Conservation (phyloP, 1,140 invertebrate species). For the Akabosia matsudoensis region DNA sequence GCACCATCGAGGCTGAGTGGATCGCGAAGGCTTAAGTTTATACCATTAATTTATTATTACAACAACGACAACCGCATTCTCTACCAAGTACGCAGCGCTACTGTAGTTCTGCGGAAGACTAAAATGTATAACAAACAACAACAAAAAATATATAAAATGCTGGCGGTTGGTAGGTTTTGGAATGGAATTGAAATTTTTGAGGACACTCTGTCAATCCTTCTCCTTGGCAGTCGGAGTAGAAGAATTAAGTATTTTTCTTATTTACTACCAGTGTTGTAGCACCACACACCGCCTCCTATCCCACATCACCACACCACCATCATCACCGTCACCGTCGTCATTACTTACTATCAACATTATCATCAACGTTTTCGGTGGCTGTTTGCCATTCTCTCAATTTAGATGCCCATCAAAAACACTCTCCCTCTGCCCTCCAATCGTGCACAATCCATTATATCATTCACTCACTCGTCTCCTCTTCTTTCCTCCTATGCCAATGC, state of each 20-base stretch:
- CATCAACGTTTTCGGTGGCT: slow-evolving; percentile 11
- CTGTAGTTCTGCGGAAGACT: background rate
- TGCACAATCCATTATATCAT: slow-evolving; percentile 21
- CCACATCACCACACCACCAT: background rate
- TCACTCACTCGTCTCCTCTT: background rate
- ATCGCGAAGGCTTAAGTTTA: background rate
- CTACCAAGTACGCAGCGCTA: background rate
- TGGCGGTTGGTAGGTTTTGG: slow-evolving; percentile 8
- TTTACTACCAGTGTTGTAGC: too few species aligned
- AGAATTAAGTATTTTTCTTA: slow-evolving; percentile 22
- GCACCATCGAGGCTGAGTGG: background rate
- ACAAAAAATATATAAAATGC: background rate
- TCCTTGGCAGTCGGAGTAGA: slow-evolving; percentile 6
- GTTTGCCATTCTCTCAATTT: slow-evolving; percentile 23
- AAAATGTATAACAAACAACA: background rate
- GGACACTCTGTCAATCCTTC: slow-evolving; percentile 23
- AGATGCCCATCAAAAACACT: slow-evolving; percentile 21
- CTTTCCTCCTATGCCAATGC: background rate
- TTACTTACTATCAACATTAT: background rate
- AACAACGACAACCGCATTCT: background rate
- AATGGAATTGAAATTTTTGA: slow-evolving; percentile 22
- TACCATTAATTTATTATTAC: slow-evolving; percentile 19
- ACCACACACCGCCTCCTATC: background rate
- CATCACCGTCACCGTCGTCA: background rate
- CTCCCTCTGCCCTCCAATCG: slow-evolving; percentile 15